Evolutionary conservation across 2,113 vertebrate genomes (phyloP), one percentile per base, ranked within the genome.

Genomic region (Microtus oregoni): DNA sequence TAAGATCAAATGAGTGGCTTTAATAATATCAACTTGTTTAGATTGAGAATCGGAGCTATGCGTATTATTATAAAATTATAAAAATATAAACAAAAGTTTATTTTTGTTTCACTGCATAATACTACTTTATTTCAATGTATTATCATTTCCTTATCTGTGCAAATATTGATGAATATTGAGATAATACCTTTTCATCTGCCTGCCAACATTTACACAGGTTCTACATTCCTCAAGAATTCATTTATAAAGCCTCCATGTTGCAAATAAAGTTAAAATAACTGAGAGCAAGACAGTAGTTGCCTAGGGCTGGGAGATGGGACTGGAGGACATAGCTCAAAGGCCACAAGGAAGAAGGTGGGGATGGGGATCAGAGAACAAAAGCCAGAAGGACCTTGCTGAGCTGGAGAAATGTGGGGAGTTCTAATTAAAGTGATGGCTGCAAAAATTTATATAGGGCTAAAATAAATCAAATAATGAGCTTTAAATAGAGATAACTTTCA

Each of bases 301-400:
- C 28, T 72, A 3, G 20, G 72, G n/a, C 44, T 24, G 47, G 26
- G 22, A 78, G 20, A 9, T 4, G 12, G 44, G 28, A 58, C 13
- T 82, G 1, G 2, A 7, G 15, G 0, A 61, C n/a, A 14, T 4
- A n/a, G 26, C 79, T 3, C 1, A 78, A 75, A 58, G 5, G 8
- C 1, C 47, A 91, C 12, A 75, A 83, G 35, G 35, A 75, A 38
- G 26, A 15, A 83, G 24, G 15, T 4, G 12, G 30, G 28, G 73
- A 13, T 82, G 2, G 3, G 8, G 8, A 0, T 61, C 41, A 19
- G 3, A n/a, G 26, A 72, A 8, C 3, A 78, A 70, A 61, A 3
- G 11, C 1, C 47, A 91, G 7, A 75, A 85, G 35, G 30, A 75
- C 88, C 91, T 4, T 91, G 55, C 15, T n/a, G 70, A 77, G 58